Percentiles rank a stretch among this genome's conserved stretches.
phyloP scores from a whole-genome alignment of 2,797 vertebrate species.

The Acipenser transmontanus region DNA sequence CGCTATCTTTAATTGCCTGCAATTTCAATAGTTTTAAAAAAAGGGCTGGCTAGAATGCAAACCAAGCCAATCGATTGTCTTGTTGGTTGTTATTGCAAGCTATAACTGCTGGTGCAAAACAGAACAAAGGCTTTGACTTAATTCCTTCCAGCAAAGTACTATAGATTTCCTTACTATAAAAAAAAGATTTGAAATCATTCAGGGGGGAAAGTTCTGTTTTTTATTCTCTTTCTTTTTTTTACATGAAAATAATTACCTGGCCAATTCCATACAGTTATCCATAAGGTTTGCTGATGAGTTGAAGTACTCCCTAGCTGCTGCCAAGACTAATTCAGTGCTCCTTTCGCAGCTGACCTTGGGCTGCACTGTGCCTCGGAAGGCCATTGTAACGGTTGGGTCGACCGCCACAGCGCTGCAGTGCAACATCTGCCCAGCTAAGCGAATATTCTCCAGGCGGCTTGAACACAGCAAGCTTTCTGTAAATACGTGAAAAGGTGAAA shows the following conservation, averaged over 20 bases:
- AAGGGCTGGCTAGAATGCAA: no score
- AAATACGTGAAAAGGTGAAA: slow-evolving; percentile 68
- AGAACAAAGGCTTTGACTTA: background rate
- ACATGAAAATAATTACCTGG: slow-evolving; percentile 64
- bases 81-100: background rate
- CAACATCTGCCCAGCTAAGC: slow-evolving; percentile 88
- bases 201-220: background rate
- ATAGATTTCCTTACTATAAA: background rate
- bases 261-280: slow-evolving; percentile 85
- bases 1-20: background rate
- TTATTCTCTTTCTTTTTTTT: background rate
- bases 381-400: slow-evolving; percentile 46
- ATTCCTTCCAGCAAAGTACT: background rate
- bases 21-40: background rate
- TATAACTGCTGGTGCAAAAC: background rate
- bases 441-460: slow-evolving; percentile 76
- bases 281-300: slow-evolving; percentile 82
- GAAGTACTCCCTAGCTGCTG: slow-evolving; percentile 89
- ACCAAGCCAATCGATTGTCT: background rate
- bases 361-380: slow-evolving; percentile 60
- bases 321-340: slow-evolving; percentile 79
- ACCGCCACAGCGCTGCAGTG: slow-evolving; percentile 60
- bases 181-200: background rate
- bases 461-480: slow-evolving; percentile 90
- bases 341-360: slow-evolving; percentile 66